A percentile compares a stretch with the other conserved stretches of the same genome.
phyloP scores from a whole-genome alignment of 1,140 invertebrate genomes.

The Melipona quadrifasciata region DNA sequence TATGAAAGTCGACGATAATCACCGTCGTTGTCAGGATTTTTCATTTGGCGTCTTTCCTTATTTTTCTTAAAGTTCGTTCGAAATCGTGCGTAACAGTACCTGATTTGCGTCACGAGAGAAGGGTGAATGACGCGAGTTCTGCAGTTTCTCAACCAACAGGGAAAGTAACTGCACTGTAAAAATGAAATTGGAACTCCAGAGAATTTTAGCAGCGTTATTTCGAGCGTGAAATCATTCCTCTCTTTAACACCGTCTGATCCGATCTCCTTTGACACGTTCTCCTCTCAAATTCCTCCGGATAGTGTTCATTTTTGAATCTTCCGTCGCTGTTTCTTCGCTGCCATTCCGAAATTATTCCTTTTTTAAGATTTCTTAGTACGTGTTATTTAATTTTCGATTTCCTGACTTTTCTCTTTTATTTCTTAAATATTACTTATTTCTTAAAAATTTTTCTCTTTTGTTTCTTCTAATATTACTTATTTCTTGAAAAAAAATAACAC shows the following conservation, averaged over 20 bases:
- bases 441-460: too few species aligned
- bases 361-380: too few species aligned
- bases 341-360: neutral
- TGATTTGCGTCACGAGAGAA: constrained; percentile 46
- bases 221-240: neutral
- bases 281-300: neutral
- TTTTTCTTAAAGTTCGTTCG: neutral
- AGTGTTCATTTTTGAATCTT: neutral
- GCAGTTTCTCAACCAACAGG: constrained; percentile 18
- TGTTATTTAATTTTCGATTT: too few species aligned
- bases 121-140: constrained; percentile 30
- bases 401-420: too few species aligned
- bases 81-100: neutral
- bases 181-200: neutral
- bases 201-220: neutral
- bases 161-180: constrained; percentile 26
- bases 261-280: neutral
- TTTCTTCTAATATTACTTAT: too few species aligned
- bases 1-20: neutral
- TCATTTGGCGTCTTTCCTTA: neutral
- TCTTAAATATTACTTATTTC: too few species aligned
- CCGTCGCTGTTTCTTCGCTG: neutral
- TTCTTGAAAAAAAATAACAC: too few species aligned
- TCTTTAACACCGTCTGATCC: neutral
- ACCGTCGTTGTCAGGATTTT: neutral